These are phyloP conservation scores for Chrysomela aeneicollis DNA, from an alignment of 2,888 invertebrate genomes.

Conservation along the genomic window DNA sequence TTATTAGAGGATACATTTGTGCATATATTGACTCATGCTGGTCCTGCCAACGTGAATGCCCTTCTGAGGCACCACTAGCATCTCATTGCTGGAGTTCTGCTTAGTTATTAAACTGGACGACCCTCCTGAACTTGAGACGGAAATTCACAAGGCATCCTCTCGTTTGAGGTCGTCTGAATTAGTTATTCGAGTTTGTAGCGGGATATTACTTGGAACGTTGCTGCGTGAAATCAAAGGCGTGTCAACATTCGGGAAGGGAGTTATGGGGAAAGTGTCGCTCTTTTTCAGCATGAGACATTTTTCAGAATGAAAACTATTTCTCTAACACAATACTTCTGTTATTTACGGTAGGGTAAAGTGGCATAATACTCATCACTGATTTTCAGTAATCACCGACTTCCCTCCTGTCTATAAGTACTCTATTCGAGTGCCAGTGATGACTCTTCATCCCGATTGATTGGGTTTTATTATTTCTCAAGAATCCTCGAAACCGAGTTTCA, in stretches of 20 bases:
- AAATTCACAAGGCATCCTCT: slow-evolving; percentile 28
- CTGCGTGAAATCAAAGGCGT: slow-evolving; percentile 21
- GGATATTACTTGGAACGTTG: slow-evolving; percentile 24
- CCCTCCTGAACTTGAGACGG: slow-evolving; percentile 19
- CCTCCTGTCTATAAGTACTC: too few species aligned
- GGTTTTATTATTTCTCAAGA: too few species aligned
- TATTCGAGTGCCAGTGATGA: too few species aligned
- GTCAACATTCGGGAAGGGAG: neutral
- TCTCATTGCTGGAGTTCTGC: slow-evolving; percentile 29
- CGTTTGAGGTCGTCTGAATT: slow-evolving; percentile 28
- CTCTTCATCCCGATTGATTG: too few species aligned
- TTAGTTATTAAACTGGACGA: slow-evolving; percentile 35
- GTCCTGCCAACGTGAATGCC: neutral
- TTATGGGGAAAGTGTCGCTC: too few species aligned
- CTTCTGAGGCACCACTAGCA: slow-evolving; percentile 23
- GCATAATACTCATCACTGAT: too few species aligned
- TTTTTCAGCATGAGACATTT: too few species aligned
- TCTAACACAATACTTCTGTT: too few species aligned
- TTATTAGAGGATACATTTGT: slow-evolving; percentile 17
- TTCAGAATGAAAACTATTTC: too few species aligned
- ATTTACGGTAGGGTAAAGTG: too few species aligned
- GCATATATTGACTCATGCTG: slow-evolving; percentile 15
- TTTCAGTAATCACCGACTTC: too few species aligned
- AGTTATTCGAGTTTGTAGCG: slow-evolving; percentile 26
- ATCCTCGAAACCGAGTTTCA: too few species aligned